Evolutionary conservation across 1,140 invertebrate species (phyloP).

Genomic region (Odontomachus brunneus): DNA sequence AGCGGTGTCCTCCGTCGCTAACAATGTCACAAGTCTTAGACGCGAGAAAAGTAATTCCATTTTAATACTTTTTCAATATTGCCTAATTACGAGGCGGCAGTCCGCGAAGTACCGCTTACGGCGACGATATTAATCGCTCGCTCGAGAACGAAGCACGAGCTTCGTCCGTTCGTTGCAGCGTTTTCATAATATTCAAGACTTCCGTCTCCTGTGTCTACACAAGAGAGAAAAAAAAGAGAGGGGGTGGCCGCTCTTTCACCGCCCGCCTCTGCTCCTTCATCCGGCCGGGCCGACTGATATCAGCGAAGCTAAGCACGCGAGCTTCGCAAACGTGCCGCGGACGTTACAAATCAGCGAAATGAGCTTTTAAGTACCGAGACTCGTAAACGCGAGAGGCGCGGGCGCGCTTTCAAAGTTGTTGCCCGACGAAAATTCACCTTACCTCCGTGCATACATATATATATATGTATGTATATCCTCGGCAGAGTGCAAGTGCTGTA

Average conservation of each 20-base stretch:
- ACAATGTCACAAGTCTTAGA: slow-evolving; percentile 4
- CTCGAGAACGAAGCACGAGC: slow-evolving; percentile 44
- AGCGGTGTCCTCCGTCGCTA: background rate
- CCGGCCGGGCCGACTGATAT: slow-evolving; percentile 36
- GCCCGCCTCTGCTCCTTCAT: background rate
- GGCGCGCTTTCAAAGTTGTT: slow-evolving; percentile 51
- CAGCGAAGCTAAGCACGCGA: slow-evolving; percentile 65
- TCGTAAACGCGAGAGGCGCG: slow-evolving; percentile 51
- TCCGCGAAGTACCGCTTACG: slow-evolving; percentile 1
- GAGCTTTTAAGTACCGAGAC: slow-evolving; percentile 65
- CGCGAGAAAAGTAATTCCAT: slow-evolving; percentile 10
- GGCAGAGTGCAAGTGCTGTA: slow-evolving; percentile 28
- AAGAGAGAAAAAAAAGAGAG: background rate
- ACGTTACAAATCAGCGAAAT: slow-evolving; percentile 65
- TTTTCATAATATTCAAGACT: slow-evolving; percentile 63
- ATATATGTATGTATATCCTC: background rate
- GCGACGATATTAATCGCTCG: slow-evolving; percentile 57
- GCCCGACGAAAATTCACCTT: slow-evolving; percentile 48
- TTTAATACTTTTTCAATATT: slow-evolving; percentile 58
- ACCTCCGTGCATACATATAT: background rate
- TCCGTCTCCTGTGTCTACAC: slow-evolving; percentile 11
- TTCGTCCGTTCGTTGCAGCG: slow-evolving; percentile 30
- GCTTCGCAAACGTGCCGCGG: slow-evolving; percentile 57
- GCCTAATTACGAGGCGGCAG: slow-evolving; percentile 46
- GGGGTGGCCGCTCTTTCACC: background rate